These are phyloP conservation scores for Capromys pilorides DNA, from an alignment of 2,797 vertebrate genomes.

Conservation along the genomic window DNA sequence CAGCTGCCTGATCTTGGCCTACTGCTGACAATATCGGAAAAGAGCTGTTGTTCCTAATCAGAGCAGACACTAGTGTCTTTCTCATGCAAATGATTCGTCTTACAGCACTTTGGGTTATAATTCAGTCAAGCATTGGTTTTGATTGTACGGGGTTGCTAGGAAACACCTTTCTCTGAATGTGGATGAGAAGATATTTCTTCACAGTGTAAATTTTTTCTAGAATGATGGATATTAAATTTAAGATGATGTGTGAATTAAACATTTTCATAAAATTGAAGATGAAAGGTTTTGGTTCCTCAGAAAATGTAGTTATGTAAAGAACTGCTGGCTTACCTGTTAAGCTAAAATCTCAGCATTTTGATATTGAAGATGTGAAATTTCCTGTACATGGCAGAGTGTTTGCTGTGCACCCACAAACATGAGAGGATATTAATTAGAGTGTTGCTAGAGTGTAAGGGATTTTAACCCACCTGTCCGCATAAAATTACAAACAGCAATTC, in stretches of 20 bases:
- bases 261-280: slow-evolving; percentile 66
- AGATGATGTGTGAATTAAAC: slow-evolving; percentile 78
- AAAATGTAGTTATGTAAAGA: slow-evolving; percentile 62
- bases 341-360: slow-evolving; percentile 67
- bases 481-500: slow-evolving; percentile 84
- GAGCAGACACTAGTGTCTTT: slow-evolving; percentile 79
- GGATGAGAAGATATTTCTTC: slow-evolving; percentile 74
- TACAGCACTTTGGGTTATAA: slow-evolving; percentile 75
- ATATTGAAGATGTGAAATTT: slow-evolving; percentile 58
- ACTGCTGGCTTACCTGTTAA: slow-evolving; percentile 61
- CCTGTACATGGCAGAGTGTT: slow-evolving; percentile 34
- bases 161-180: slow-evolving; percentile 69
- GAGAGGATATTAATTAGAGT: slow-evolving; percentile 84
- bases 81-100: slow-evolving; percentile 82
- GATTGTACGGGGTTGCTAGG: slow-evolving; percentile 82
- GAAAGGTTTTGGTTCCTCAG: slow-evolving; percentile 67
- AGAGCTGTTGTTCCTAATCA: slow-evolving; percentile 77
- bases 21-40: slow-evolving; percentile 76
- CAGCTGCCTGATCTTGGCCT: slow-evolving; percentile 69
- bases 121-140: slow-evolving; percentile 67
- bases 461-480: slow-evolving; percentile 84
- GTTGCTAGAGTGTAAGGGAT: slow-evolving; percentile 83
- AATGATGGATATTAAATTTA: slow-evolving; percentile 68
- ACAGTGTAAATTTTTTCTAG: slow-evolving; percentile 68
- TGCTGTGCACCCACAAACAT: slow-evolving; percentile 69